Evolutionary conservation across 2,113 vertebrate species (phyloP), one percentile per base, ranked within the genome.

Genomic region (Dinomys branickii): DNA sequence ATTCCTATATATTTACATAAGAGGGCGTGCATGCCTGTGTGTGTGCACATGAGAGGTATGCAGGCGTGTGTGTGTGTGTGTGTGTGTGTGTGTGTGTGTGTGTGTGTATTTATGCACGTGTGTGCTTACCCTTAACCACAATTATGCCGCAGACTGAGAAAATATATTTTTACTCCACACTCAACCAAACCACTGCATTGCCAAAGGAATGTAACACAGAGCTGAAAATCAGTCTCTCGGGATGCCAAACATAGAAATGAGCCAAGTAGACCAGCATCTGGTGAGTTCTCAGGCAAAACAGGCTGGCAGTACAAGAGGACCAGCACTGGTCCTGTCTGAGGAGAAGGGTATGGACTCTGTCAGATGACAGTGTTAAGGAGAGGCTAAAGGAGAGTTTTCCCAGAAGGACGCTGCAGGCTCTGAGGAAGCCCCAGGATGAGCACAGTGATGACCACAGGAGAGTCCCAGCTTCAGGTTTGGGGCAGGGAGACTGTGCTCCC

Each of bases 181-280:
- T 54, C 47, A 17, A 26, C 22, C 81, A 59, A 1, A 44, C 5
- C 26, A 12, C 61, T 33, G 5, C 33, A 5, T 47, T 83, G 69
- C 30, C 30, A 12, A 58, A 14, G 35, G 38, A 44, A 4, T 2
- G 2, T 0, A 2, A 0, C 17, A 14, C 12, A 0, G 7, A 2
- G 44, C 38, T 30, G 8, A 41, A 19, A 24, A 13, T n/a, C 63
- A 38, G 0, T 10, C 20, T 33, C 47, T 50, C 19, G 3, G 41
- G 56, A n/a, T 38, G 14, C 47, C 7, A 7, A 35, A 20, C 13
- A n/a, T 20, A 11, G 88, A 19, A 8, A 6, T 0, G 30, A 88
- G 77, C 3, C 52, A 3, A n/a, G 11, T 0, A 0, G 22, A 38
- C 30, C 14, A 5, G 41, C 12, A 3, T 28, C 7, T 14, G 10